A percentile compares a stretch with the other conserved stretches of the same genome.
phyloP scores from a whole-genome alignment of 2,888 invertebrate genomes.

The Orthosia gothica region DNA sequence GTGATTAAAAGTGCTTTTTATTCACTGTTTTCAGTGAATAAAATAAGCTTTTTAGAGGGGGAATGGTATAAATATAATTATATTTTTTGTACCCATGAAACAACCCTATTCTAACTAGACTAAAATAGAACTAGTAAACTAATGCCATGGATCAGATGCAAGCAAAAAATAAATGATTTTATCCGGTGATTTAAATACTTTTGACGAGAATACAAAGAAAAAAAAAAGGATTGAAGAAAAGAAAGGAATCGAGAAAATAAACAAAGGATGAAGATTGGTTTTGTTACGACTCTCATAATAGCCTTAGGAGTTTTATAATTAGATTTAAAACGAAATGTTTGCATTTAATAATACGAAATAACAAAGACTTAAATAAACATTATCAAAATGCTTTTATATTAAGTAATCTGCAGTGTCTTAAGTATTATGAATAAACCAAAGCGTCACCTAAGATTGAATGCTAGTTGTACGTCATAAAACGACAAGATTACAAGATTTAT shows the following conservation, averaged over 20 bases:
- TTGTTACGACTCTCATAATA: not conserved
- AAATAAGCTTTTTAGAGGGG: too few relatives aligned
- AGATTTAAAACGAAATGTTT: not conserved
- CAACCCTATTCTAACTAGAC: too few relatives aligned
- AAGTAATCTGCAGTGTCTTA: not conserved
- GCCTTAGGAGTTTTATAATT: slow-evolving; percentile 6
- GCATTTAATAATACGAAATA: not conserved
- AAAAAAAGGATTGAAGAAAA: not conserved
- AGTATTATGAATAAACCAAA: not conserved
- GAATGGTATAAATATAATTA: too few relatives aligned
- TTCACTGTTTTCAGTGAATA: too few relatives aligned
- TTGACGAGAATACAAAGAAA: not conserved
- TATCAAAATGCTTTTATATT: not conserved
- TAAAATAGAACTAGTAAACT: not conserved
- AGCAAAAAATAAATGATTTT: too few relatives aligned
- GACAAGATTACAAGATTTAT: too few relatives aligned
- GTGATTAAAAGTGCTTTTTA: too few relatives aligned
- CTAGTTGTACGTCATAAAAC: too few relatives aligned
- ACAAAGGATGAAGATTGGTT: not conserved
- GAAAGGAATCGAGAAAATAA: too few relatives aligned
- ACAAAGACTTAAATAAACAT: not conserved
- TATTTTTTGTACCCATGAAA: too few relatives aligned
- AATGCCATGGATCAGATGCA: not conserved
- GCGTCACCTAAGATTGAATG: too few relatives aligned
- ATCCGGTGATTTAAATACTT: too few relatives aligned